Percentiles rank a stretch among this genome's conserved stretches.
Conservation (phyloP, 2,113 vertebrate genomes). For the Sebastes schlegelii region DNA sequence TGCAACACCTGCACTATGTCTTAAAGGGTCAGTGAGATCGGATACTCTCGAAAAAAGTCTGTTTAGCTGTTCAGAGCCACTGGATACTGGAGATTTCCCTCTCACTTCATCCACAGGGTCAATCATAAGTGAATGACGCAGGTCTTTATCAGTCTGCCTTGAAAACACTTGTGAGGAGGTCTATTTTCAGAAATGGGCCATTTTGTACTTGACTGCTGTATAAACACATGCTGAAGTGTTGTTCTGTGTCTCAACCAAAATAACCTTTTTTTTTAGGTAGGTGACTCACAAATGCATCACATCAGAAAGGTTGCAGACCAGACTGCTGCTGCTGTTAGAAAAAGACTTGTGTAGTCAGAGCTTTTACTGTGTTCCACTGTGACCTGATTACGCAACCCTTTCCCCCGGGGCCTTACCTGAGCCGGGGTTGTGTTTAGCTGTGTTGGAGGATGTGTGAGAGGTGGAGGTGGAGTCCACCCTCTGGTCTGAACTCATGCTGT, state of each 20-base stretch:
- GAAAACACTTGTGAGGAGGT: not conserved
- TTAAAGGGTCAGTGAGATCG: not conserved
- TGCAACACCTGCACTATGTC: not conserved
- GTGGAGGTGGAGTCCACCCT: conserved; percentile 87
- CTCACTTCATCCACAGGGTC: not conserved
- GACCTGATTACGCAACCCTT: conserved; percentile 16
- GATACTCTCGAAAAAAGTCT: not conserved
- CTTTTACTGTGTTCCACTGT: not conserved
- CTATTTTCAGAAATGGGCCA: not conserved
- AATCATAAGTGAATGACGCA: not conserved
- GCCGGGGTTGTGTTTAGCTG: conserved; percentile 91
- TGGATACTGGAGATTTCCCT: too few species aligned
- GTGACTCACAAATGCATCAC: not conserved
- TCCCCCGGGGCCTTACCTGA: conserved; percentile 87
- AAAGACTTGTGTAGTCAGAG: too few species aligned
- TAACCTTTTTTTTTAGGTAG: not conserved
- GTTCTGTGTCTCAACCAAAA: not conserved
- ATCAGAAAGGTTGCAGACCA: conserved; percentile 4
- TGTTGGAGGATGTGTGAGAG: conserved; percentile 90
- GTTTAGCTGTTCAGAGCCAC: not conserved
- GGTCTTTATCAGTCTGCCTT: not conserved
- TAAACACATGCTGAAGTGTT: not conserved
- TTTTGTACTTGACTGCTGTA: not conserved
- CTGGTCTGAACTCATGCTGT: conserved; percentile 89
- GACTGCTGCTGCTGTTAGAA: not conserved